Evolutionary conservation across 2,888 invertebrate genomes (phyloP).

Genomic region (Xanthorhoe spadicearia): DNA sequence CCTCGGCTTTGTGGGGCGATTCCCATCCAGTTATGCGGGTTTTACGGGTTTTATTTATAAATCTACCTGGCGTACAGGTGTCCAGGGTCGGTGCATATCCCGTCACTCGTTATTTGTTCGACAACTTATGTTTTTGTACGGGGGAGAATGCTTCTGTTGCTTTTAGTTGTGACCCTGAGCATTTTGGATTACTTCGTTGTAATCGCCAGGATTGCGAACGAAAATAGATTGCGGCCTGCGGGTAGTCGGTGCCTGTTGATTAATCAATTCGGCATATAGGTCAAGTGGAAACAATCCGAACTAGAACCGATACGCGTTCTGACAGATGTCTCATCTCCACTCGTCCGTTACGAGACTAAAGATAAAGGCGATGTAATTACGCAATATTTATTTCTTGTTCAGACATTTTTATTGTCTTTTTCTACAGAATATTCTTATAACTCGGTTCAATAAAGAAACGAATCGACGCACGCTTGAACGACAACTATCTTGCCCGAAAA

Average conservation of each 20-base stretch:
- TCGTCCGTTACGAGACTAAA: background rate
- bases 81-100: slow-evolving; percentile 54
- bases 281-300: slow-evolving; percentile 18
- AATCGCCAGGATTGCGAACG: slow-evolving; percentile 2
- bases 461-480: too few relatives aligned
- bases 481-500: too few relatives aligned
- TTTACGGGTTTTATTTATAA: slow-evolving; percentile 55
- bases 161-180: slow-evolving; percentile 16
- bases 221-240: slow-evolving; percentile 12
- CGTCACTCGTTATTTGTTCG: slow-evolving; percentile 34
- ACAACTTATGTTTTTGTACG: slow-evolving; percentile 30
- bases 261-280: slow-evolving; percentile 18
- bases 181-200: too few relatives aligned
- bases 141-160: slow-evolving; percentile 23
- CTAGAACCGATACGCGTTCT: slow-evolving; percentile 9
- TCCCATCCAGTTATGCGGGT: slow-evolving; percentile 49
- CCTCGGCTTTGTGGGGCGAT: slow-evolving; percentile 47
- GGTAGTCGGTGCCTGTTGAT: slow-evolving; percentile 8
- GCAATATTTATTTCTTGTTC: background rate
- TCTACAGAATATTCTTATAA: background rate
- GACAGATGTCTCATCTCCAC: slow-evolving; percentile 16
- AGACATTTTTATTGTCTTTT: background rate
- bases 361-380: background rate
- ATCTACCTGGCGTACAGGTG: slow-evolving; percentile 63
- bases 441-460: too few relatives aligned